Conservation (phyloP, 2,113 vertebrate genomes). For the Mormyrus iriodes region DNA sequence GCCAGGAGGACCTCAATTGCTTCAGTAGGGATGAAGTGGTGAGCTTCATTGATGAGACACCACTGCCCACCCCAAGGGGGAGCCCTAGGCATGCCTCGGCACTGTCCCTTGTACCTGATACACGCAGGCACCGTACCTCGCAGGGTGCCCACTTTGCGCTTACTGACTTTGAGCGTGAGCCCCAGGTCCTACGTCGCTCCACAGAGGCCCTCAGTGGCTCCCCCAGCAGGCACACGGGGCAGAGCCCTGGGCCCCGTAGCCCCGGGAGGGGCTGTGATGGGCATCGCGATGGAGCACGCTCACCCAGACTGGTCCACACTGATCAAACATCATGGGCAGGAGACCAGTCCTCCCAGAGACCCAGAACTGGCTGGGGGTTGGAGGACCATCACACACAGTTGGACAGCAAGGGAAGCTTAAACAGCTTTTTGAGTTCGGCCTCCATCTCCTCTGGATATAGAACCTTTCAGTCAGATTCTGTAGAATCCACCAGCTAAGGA, state of each 20-base stretch:
- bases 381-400: conserved; percentile 56
- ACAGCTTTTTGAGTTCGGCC: conserved; percentile 78
- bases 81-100: conserved; percentile 63
- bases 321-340: conserved; percentile 38
- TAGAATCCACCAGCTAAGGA: conserved; percentile 68
- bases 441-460: conserved; percentile 74
- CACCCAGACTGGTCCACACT: conserved; percentile 36
- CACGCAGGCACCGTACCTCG: conserved; percentile 50
- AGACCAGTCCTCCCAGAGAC: conserved; percentile 37
- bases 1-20: conserved; percentile 59
- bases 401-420: conserved; percentile 68
- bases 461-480: conserved; percentile 73
- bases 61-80: conserved; percentile 64
- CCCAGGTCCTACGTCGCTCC: conserved; percentile 63
- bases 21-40: conserved; percentile 75
- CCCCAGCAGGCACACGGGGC: conserved; percentile 22
- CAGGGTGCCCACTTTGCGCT: conserved; percentile 65
- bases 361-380: conserved; percentile 55
- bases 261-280: conserved; percentile 38
- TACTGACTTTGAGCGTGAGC: conserved; percentile 76
- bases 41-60: conserved; percentile 72
- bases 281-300: conserved; percentile 23
- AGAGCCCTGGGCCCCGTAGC: conserved; percentile 24
- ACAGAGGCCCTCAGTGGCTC: conserved; percentile 44
- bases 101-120: conserved; percentile 63